Conservation (phyloP, 2,113 vertebrate genomes). For the Ranitomeya variabilis region DNA sequence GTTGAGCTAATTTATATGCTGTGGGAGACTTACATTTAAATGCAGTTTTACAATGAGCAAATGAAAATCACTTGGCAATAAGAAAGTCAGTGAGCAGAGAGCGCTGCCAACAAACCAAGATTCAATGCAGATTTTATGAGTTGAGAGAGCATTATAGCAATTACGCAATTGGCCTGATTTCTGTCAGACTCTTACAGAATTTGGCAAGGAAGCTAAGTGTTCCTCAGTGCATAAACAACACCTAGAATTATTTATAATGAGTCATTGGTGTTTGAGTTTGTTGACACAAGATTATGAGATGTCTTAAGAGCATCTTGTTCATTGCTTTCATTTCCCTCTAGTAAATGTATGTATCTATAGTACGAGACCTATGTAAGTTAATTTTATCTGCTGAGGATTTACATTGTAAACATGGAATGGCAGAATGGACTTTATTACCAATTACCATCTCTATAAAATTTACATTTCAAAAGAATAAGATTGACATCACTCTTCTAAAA, state of each 20-base stretch:
- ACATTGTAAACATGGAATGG: background rate
- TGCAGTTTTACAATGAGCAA: constrained; percentile 70
- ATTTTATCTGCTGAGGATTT: background rate
- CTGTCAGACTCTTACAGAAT: constrained; percentile 59
- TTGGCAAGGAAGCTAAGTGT: constrained; percentile 51
- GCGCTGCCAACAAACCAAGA: constrained; percentile 62
- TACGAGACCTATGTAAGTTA: background rate
- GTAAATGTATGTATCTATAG: background rate
- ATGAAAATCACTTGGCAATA: constrained; percentile 77
- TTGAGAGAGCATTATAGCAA: constrained; percentile 53
- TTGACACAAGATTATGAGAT: constrained; percentile 45
- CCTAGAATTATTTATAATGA: constrained; percentile 62
- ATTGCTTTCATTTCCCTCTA: background rate
- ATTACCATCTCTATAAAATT: background rate
- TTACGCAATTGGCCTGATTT: constrained; percentile 65
- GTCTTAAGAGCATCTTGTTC: constrained; percentile 47
- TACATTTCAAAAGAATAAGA: background rate
- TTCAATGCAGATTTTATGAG: constrained; percentile 57
- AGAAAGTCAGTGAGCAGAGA: constrained; percentile 77
- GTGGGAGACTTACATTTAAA: constrained; percentile 72
- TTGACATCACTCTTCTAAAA: background rate
- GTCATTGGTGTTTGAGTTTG: constrained; percentile 55
- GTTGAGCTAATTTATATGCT: constrained; percentile 32
- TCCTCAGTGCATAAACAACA: constrained; percentile 58
- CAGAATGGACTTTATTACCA: background rate